Evolutionary conservation across 2,113 vertebrate genomes (phyloP), one percentile per base, ranked within the genome.

Genomic region (Columbina picui): DNA sequence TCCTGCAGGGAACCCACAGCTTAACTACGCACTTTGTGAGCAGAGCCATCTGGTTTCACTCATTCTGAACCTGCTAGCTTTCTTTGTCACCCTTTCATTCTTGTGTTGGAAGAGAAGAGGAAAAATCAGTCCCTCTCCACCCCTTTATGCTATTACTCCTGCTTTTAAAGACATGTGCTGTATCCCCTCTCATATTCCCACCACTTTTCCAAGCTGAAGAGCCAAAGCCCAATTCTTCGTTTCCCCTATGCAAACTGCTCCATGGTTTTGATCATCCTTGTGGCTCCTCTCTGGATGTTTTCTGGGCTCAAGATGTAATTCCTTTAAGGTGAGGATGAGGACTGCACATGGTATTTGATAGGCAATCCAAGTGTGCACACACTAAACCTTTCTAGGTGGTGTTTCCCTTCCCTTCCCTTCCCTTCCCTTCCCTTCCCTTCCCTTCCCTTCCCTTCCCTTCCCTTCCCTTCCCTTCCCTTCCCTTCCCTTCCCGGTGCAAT

Each of bases 1-100:
- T 96, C 94, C 89, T 81, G 91, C 91, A 89, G 73, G 73, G 93
- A 96, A 78, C 52, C 91, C 23, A 59, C 91, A 87, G 93, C 64
- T 96, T 93, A 90, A 90, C 89, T 92, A 12, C 39, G 77, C 7
- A 12, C 67, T 89, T 92, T 55, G 74, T 89, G 64, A 84, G n/a
- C n/a, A 86, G 69, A 89, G 60, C 68, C 93, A 89, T 94, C 89
- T 94, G 93, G 52, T 81, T 95, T 93, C 10, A 14, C 69, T 94
- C 69, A 12, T 26, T 93, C 93, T 81, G 91, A 94, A 94, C 68
- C 86, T 84, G 29, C 57, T 75, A 55, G 30, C 23, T 7, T 80
- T 93, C 43, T 81, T 77, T 92, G 76, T 29, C 73, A 70, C 45
- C 52, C 39, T n/a, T 84, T 86, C 32, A 8, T 92, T 92, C 60